Evolutionary conservation across 1,140 invertebrate genomes (phyloP), one percentile per base, ranked within the genome.

Genomic region (Hormaphis cornu): DNA sequence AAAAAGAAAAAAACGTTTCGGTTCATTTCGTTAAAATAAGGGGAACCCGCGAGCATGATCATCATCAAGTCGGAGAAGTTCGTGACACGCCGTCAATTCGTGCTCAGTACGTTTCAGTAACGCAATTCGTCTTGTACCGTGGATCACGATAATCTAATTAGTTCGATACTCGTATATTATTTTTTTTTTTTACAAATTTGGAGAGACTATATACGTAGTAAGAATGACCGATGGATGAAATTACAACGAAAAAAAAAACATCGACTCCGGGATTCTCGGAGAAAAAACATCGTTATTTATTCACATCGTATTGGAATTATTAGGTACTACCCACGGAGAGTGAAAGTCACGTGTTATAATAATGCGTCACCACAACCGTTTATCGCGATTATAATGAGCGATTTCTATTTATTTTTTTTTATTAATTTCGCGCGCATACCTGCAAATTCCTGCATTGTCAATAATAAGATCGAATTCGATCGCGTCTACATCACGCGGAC

Each of bases 81-180:
- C 61, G 61, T 66, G 61, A 66, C 61, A 66, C 50, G 50, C 61
- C 59, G 44, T 61, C 16, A 44, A 56, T 33, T 56, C 54, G 33
- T 58, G 54, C 33, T 58, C 35, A 24, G 22, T 58, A 24, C 33
- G 33, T 18, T 58, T 37, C 40, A 58, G 40, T 58, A 58, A 58
- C 54, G 54, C 54, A 58, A 58, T 58, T 58, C 40, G 35, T 58
- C 54, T 40, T 40, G 9, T 58, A 58, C 54, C 6, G 54, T n/a
- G 40, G 33, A 58, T 58, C 54, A 58, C 54, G 54, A 58, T 58
- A 58, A 58, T 58, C 54, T 58, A 58, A 58, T 58, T 58, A 40
- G 54, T 40, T 58, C 20, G 24, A 40, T n/a, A 40, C 24, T 37
- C 24, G 22, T 22, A 37, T 42, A 33, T 33, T 6, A 4, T 6